Conservation (phyloP, 2,888 invertebrate genomes). For the Ashinkailepas kermadecensis region DNA sequence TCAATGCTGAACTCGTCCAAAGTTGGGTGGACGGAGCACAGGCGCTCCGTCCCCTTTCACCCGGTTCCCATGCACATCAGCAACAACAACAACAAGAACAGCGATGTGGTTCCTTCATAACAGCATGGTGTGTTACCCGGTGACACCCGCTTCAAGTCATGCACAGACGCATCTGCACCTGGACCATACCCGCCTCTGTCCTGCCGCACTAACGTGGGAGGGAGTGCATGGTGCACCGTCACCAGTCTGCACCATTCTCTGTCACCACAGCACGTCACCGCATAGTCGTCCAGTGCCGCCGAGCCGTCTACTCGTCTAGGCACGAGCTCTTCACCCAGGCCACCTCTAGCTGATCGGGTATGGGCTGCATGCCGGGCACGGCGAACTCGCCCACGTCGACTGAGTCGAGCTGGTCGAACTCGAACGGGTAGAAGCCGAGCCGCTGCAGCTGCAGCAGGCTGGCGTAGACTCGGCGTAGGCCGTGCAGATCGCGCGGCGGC, state of each 20-base stretch:
- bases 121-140: too few species aligned
- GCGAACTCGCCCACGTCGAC: not conserved
- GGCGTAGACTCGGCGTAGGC: not conserved
- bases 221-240: not conserved
- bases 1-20: too few species aligned
- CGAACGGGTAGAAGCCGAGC: slow-evolving; percentile 6
- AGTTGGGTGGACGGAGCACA: too few species aligned
- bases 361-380: not conserved
- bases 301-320: too few species aligned
- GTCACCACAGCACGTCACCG: not conserved
- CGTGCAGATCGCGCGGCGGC: not conserved
- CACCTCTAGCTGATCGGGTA: not conserved
- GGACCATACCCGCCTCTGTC: not conserved
- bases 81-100: too few species aligned
- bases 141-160: too few species aligned
- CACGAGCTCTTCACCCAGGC: not conserved
- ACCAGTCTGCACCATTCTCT: not conserved
- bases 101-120: too few species aligned
- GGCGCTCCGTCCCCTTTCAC: too few species aligned
- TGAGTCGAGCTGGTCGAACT: not conserved
- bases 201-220: not conserved
- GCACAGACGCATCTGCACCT: too few species aligned
- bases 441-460: not conserved
- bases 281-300: not conserved
- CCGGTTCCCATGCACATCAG: too few species aligned